phyloP scores from a whole-genome alignment of 2,113 vertebrate species.

The Mobula birostris region DNA sequence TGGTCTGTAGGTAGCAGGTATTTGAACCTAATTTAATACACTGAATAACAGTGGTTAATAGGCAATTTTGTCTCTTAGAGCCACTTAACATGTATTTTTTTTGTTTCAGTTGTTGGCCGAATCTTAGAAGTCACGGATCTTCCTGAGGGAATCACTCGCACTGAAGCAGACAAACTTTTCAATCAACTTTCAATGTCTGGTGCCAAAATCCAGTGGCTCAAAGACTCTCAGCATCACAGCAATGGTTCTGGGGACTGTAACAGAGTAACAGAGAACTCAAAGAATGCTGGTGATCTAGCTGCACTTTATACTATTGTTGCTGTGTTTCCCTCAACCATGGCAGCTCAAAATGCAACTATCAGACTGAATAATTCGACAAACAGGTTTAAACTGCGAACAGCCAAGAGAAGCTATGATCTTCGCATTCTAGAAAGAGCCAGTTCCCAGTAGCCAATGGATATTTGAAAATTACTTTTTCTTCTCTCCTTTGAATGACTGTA shows the following conservation, averaged over 20 bases:
- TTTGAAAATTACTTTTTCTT: constrained; percentile 37
- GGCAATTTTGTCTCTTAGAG: neutral
- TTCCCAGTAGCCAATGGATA: constrained; percentile 67
- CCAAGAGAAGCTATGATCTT: constrained; percentile 96
- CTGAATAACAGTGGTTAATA: neutral
- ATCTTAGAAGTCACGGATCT: constrained; percentile 94
- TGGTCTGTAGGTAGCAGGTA: neutral
- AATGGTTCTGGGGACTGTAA: constrained; percentile 62
- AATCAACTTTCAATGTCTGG: constrained; percentile 90
- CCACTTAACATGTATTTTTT: fast-evolving
- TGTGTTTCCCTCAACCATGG: constrained; percentile 91
- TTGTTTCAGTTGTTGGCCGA: constrained; percentile 75
- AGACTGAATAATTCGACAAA: constrained; percentile 92
- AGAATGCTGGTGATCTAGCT: constrained; percentile 65
- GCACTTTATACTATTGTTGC: constrained; percentile 97
- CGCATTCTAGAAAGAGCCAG: constrained; percentile 90
- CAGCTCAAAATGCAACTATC: constrained; percentile 92
- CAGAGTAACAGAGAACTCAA: constrained; percentile 49
- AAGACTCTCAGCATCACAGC: constrained; percentile 72
- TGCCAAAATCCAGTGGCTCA: constrained; percentile 98
- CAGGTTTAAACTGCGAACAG: constrained; percentile 91
- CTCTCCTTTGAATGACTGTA: constrained; percentile 33
- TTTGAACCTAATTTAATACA: neutral
- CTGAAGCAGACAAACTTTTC: constrained; percentile 91
- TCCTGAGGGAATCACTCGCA: constrained; percentile 90